A percentile compares a stretch with the other conserved stretches of the same genome.
Evolutionary conservation across 1,140 invertebrate species (phyloP).

Genomic region (Euglossa dilemma): DNA sequence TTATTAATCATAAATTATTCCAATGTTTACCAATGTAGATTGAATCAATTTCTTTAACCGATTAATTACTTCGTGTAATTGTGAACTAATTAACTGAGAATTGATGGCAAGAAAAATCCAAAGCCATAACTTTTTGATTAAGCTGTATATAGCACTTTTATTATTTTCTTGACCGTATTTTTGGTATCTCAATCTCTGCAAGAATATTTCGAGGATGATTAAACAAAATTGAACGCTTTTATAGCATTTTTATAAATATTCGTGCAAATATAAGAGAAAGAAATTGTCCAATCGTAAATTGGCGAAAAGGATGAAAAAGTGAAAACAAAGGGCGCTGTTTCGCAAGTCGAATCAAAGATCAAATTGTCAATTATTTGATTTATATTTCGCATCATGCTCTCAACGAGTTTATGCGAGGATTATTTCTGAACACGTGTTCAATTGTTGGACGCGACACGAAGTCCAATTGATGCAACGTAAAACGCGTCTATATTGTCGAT

Average conservation of each 20-base stretch:
- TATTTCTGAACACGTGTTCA: neutral
- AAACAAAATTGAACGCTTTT: neutral
- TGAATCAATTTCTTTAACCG: no score
- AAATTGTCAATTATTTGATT: neutral
- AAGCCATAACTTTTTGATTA: no score
- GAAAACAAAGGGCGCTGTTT: no score
- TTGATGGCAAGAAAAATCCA: no score
- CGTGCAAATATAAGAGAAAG: neutral
- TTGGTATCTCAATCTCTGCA: neutral
- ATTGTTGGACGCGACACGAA: neutral
- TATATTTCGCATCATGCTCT: neutral
- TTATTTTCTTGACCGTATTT: neutral
- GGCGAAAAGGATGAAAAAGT: no score
- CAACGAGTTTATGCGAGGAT: neutral
- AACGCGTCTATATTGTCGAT: constrained; percentile 39
- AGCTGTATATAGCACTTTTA: no score
- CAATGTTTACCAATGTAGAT: no score
- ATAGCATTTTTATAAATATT: neutral
- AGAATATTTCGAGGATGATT: neutral
- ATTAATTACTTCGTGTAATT: no score
- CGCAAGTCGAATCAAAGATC: no score
- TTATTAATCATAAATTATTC: no score
- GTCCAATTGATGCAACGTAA: neutral
- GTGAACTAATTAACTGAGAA: no score
- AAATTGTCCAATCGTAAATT: no score